Conservation (phyloP, 2,797 vertebrate species). For the Muscicapa striata region DNA sequence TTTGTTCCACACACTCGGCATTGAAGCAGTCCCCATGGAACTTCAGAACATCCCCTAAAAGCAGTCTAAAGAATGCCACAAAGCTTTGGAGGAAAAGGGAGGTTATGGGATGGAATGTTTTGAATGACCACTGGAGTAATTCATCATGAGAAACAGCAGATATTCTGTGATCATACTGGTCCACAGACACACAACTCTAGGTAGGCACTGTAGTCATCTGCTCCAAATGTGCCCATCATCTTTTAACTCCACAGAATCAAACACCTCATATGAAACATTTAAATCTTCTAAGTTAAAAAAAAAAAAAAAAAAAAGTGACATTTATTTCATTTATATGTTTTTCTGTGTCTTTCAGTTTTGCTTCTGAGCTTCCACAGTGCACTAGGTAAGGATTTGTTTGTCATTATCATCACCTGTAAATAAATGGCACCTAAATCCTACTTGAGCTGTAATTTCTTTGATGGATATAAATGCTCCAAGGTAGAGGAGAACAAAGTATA, state of each 20-base stretch:
- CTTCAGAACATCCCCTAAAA: background rate
- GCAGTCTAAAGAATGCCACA: background rate
- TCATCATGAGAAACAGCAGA: background rate
- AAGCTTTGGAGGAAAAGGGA: background rate
- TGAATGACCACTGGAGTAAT: background rate
- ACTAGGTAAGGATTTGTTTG: background rate
- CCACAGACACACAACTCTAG: background rate
- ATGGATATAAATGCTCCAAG: conserved; percentile 3
- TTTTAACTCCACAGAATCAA: background rate
- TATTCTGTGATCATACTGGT: background rate
- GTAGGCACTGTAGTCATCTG: background rate
- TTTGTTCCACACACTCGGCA: background rate
- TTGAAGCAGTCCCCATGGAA: background rate
- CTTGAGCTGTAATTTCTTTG: conserved; percentile 14
- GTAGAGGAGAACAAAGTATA: background rate
- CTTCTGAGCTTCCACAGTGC: background rate
- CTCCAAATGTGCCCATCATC: background rate
- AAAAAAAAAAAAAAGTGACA: background rate
- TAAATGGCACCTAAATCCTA: conserved; percentile 19
- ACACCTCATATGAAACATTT: background rate
- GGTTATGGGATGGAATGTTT: background rate
- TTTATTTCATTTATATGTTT: background rate
- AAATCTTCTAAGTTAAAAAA: background rate
- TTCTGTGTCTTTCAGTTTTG: background rate
- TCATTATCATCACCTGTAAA: background rate